These are phyloP conservation scores for Drosophila picticornis DNA, from an alignment of 2,888 invertebrate genomes.

Conservation along the genomic window DNA sequence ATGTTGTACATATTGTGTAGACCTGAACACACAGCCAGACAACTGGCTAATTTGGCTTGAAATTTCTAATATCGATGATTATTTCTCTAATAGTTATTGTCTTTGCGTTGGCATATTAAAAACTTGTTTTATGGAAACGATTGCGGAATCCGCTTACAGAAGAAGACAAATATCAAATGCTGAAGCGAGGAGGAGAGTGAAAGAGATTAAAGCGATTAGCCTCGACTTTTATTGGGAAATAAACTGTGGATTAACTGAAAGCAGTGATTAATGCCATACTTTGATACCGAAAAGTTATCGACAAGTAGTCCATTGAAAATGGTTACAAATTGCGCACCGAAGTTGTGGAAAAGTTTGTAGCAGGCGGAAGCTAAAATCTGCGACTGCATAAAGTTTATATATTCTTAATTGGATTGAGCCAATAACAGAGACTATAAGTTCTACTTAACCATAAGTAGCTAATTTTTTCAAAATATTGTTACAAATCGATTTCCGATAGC, in stretches of 20 bases:
- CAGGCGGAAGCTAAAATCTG: not conserved
- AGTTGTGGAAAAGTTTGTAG: not conserved
- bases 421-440: not conserved
- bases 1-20: slow-evolving; percentile 2
- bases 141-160: slow-evolving; percentile 17
- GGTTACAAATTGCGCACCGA: not conserved
- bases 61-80: not conserved
- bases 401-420: too few species aligned
- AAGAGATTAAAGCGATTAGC: not conserved
- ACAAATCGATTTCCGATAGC: not conserved
- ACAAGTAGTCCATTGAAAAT: not conserved
- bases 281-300: slow-evolving; percentile 1
- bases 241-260: not conserved
- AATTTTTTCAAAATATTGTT: not conserved
- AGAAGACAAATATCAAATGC: not conserved
- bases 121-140: not conserved
- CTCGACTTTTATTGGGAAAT: not conserved
- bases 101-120: slow-evolving; percentile 12
- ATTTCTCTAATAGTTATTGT: slow-evolving; percentile 1
- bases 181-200: too few species aligned
- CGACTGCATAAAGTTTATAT: not conserved
- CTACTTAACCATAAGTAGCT: not conserved
- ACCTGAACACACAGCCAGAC: slow-evolving; percentile 12
- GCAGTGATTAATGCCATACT: slow-evolving; percentile 3
- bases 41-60: slow-evolving; percentile 15